phyloP scores from a whole-genome alignment of 2,113 vertebrate species.

The Albula glossodonta region DNA sequence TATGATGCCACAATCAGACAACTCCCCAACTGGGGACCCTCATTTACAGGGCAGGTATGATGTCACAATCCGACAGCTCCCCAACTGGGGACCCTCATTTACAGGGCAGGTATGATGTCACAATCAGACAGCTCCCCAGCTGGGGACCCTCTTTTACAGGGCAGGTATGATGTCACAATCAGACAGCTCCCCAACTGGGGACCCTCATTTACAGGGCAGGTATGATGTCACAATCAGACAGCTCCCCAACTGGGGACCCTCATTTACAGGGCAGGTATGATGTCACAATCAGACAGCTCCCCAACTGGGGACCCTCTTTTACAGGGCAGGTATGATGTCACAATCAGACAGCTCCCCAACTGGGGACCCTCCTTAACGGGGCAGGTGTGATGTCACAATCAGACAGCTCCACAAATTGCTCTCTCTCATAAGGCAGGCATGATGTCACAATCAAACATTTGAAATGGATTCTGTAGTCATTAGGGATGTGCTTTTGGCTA shows the following conservation, averaged over 20 bases:
- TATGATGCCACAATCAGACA: background rate
- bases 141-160: background rate
- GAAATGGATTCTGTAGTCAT: background rate
- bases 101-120: background rate
- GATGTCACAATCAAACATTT: too few species aligned
- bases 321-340: background rate
- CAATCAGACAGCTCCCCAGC: background rate
- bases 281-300: background rate
- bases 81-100: background rate
- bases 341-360: background rate
- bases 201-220: background rate
- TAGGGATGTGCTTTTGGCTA: background rate
- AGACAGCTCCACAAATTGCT: background rate
- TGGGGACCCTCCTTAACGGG: background rate
- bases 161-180: background rate
- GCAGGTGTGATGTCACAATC: background rate
- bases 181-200: background rate
- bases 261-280: too few species aligned
- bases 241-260: background rate
- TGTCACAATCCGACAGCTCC: background rate
- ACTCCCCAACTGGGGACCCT: background rate
- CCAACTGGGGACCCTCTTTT: background rate
- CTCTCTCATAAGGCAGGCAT: background rate
- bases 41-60: too few species aligned
- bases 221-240: background rate